phyloP scores from a whole-genome alignment of 2,113 vertebrate genomes.

The Protobothrops mucrosquamatus region DNA sequence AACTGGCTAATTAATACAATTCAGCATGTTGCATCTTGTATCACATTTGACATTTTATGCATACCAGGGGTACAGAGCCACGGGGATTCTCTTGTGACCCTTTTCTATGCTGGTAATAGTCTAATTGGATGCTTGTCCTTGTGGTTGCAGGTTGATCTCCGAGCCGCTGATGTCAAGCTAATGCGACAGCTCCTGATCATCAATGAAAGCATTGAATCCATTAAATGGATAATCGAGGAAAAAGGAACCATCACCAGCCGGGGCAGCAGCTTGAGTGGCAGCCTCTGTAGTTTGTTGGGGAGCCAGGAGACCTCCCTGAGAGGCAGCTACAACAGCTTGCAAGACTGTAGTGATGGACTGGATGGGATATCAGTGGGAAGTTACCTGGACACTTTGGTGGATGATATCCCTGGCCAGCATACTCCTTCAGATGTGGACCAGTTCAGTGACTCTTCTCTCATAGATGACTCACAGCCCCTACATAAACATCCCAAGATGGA shows the following conservation, averaged over 20 bases:
- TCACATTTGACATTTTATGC: neutral
- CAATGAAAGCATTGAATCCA: constrained; percentile 95
- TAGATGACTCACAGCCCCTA: constrained; percentile 71
- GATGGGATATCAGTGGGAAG: constrained; percentile 92
- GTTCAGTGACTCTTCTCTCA: constrained; percentile 77
- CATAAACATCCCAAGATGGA: constrained; percentile 78
- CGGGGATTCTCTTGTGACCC: neutral
- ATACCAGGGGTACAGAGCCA: neutral
- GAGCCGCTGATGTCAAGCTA: constrained; percentile 88
- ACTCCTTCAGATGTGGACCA: constrained; percentile 83
- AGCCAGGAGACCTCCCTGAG: constrained; percentile 84
- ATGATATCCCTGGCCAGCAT: constrained; percentile 81
- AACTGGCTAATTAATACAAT: neutral
- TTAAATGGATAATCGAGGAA: constrained; percentile 95
- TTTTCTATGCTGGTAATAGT: neutral
- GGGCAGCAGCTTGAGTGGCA: constrained; percentile 89
- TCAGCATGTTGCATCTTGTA: neutral
- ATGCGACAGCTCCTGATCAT: constrained; percentile 95
- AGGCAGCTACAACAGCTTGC: constrained; percentile 86
- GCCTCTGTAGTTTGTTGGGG: constrained; percentile 89
- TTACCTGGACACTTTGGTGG: constrained; percentile 92
- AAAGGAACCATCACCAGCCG: constrained; percentile 81
- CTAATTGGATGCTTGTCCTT: neutral
- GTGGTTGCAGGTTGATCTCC: constrained; percentile 78
- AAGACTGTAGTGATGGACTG: constrained; percentile 82